Evolutionary conservation across 2,797 vertebrate species (phyloP), one percentile per base, ranked within the genome.

Genomic region (Enteromius unitaeniatus): DNA sequence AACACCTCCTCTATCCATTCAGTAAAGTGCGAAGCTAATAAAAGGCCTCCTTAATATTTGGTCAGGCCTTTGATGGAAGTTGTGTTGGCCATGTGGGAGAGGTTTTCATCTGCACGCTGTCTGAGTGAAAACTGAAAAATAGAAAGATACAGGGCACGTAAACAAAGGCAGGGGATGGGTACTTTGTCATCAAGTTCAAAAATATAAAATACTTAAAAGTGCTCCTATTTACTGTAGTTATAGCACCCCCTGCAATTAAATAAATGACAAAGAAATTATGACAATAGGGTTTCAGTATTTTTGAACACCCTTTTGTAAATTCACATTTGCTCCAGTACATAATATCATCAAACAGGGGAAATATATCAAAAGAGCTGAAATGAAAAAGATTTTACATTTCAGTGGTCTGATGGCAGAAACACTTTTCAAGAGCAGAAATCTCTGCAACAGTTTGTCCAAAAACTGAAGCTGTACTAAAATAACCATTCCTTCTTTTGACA

Each of bases 21-120:
- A 19, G 31, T 19, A 21, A 77, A n/a, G 62, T 82, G 72, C 37
- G 17, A 21, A 70, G 88, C 86, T 92, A 90, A 92, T 93, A 90
- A 93, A 93, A 87, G 88, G 79, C 69, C 83, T 84, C 47, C 60
- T 10, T 87, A 91, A 91, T 88, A 64, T 89, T 92, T 91, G 89
- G 87, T 89, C 86, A 87, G 85, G 88, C 89, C 78, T 92, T 87
- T 91, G 87, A 91, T 87, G 86, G 88, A 89, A 88, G 87, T 85
- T 88, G 85, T 88, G 90, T 85, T 68, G 73, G 62, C 85, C 88
- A 78, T 47, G 8, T 17, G 86, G 87, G 91, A 87, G 2, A 64
- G 65, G 13, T 76, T 89, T 88, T 87, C 62, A 67, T 88, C 65
- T 83, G 81, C 83, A 65, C 83, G n/a, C 80, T 78, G 72, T 82